phyloP scores from a whole-genome alignment of 1,140 invertebrate species.

The Goniozus legneri region DNA sequence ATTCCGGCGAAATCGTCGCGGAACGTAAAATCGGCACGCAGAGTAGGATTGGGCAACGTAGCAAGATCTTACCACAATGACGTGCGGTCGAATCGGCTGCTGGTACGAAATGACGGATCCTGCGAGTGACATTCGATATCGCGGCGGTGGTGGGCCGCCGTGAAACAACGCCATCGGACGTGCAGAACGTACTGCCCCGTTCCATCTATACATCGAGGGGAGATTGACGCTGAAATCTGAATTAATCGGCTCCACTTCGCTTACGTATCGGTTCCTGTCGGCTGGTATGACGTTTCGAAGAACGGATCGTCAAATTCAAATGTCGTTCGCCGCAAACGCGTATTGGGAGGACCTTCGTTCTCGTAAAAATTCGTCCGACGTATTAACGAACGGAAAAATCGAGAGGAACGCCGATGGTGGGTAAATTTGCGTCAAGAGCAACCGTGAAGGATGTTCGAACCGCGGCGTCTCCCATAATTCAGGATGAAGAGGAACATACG shows the following conservation, averaged over 20 bases:
- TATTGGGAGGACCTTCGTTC: too few species aligned
- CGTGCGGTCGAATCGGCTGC: conserved; percentile 53
- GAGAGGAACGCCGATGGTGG: too few species aligned
- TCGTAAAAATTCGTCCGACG: too few species aligned
- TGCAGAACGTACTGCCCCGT: too few species aligned
- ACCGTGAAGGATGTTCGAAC: background rate
- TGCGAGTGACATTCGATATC: conserved; percentile 55
- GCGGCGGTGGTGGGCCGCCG: conserved; percentile 41
- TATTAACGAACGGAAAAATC: too few species aligned
- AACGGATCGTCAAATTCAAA: too few species aligned
- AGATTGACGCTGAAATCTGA: conserved; percentile 27
- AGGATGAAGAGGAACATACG: conserved; percentile 21
- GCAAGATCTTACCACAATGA: conserved; percentile 55
- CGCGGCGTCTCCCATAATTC: conserved; percentile 9
- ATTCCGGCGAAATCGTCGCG: conserved; percentile 40
- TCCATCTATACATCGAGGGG: conserved; percentile 33
- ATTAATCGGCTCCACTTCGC: conserved; percentile 22
- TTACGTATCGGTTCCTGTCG: background rate
- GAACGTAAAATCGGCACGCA: conserved; percentile 52
- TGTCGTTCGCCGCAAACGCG: too few species aligned
- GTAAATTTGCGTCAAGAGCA: too few species aligned
- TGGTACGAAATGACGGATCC: conserved; percentile 54
- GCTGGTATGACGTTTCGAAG: too few species aligned
- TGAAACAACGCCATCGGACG: too few species aligned
- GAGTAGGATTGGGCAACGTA: conserved; percentile 31